Evolutionary conservation across 53 echinoderm and acorn worm species (phyloP).

Genomic region (Patiria pectinifera): DNA sequence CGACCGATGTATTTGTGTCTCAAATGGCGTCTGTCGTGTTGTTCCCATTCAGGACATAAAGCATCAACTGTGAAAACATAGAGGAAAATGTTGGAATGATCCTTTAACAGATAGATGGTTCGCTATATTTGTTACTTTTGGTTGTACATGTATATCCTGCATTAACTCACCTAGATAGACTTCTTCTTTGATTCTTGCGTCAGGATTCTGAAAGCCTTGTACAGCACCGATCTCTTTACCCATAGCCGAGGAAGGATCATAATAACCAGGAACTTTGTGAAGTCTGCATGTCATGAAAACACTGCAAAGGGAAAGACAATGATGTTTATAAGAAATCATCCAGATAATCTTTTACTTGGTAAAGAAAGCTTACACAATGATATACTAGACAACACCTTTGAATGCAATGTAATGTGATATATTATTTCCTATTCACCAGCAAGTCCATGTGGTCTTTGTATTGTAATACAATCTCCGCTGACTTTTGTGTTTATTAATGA

Average conservation of each 20-base stretch:
- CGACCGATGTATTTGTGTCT: conserved; percentile 91
- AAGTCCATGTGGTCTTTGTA: too few relatives aligned
- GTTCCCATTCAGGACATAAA: conserved; percentile 71
- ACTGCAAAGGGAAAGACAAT: conserved; percentile 44
- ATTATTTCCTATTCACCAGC: too few relatives aligned
- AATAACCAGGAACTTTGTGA: conserved; percentile 93
- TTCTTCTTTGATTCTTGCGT: conserved; percentile 81
- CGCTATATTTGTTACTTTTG: too few relatives aligned
- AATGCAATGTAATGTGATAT: too few relatives aligned
- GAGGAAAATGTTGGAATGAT: background rate
- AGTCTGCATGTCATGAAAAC: conserved; percentile 93
- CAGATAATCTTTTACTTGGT: too few relatives aligned
- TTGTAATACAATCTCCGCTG: too few relatives aligned
- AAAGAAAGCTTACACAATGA: too few relatives aligned
- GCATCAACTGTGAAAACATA: conserved; percentile 77
- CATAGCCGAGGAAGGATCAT: conserved; percentile 82
- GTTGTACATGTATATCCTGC: background rate
- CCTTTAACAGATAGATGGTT: background rate
- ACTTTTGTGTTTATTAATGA: too few relatives aligned
- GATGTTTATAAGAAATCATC: too few relatives aligned
- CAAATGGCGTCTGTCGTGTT: conserved; percentile 70
- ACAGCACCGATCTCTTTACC: conserved; percentile 89
- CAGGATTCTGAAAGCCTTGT: conserved; percentile 90
- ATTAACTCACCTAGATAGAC: conserved; percentile 85
- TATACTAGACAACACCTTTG: too few relatives aligned